Percentiles rank a stretch among this genome's conserved stretches.
phyloP scores from a whole-genome alignment of 2,888 invertebrate genomes.

The Thalpophila matura region DNA sequence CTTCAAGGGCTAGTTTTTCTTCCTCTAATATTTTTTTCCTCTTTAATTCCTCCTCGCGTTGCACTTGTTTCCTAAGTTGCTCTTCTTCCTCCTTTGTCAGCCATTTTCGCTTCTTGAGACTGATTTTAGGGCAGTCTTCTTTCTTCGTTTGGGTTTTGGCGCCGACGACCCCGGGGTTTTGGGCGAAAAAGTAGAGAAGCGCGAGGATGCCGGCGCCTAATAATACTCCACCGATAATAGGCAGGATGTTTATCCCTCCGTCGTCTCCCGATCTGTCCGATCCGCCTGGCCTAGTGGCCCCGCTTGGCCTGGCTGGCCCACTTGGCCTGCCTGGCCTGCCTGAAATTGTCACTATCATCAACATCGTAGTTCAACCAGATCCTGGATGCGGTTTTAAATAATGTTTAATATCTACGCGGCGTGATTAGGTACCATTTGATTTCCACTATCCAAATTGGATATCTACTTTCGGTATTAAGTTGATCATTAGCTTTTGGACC shows the following conservation, averaged over 20 bases:
- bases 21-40: not conserved
- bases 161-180: not conserved
- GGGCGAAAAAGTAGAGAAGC: constrained; percentile 26
- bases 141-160: not conserved
- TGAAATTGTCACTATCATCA: constrained; percentile 36
- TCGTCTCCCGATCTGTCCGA: not conserved
- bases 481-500: no score
- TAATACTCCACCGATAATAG: constrained; percentile 38
- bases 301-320: constrained; percentile 18
- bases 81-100: constrained; percentile 2
- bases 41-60: not conserved
- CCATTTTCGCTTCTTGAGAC: constrained; percentile 7
- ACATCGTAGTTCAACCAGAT: constrained; percentile 1
- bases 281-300: not conserved
- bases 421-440: no score
- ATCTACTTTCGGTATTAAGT: no score
- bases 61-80: not conserved
- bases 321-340: constrained; percentile 21
- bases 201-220: constrained; percentile 46
- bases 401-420: no score
- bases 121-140: constrained; percentile 4
- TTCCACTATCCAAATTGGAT: no score
- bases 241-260: constrained; percentile 16
- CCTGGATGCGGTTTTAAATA: not conserved
- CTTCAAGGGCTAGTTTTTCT: no score